Evolutionary conservation across 2,113 vertebrate species (phyloP), one percentile per base, ranked within the genome.

Genomic region (Peromyscus californicus): DNA sequence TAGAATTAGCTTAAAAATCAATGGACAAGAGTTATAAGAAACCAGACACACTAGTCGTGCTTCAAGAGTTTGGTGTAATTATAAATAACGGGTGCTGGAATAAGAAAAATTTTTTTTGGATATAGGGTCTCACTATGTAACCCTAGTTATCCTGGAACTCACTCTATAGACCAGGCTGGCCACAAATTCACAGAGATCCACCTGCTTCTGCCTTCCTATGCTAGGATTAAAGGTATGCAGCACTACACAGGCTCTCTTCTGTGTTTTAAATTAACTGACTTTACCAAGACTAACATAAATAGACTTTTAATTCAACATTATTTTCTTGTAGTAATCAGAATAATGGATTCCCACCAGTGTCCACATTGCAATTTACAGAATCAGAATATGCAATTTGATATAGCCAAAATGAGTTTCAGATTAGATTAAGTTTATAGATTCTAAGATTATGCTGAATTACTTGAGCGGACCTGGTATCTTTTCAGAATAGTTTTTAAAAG

Each of bases 1-100:
- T 83, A 70, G 75, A 83, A 57, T 87, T 78, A 93, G 33, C 91
- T 42, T 93, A 97, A 65, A 54, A 51, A 91, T 63, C 39, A 26
- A 57, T 83, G 17, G 4, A n/a, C 36, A 83, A 48, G 67, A 84
- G 6, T 78, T 29, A 72, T 48, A 74, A 33, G 26, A 84, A 78
- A 22, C 2, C 72, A 72, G 31, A 33, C 29, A 59, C 85, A 67
- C 31, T 45, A 87, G 1, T n/a, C 26, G 24, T 88, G 6, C 8
- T 57, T 51, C 61, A 54, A 26, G 42, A 54, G 61, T 90, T 74
- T 67, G 19, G 65, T 72, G 0, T 67, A 79, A 61, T 91, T 84
- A 48, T 29, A 91, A 75, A 75, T 57, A 75, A 80, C 42, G 39
- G 33, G 26, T 85, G 0, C 2, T 74, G n/a, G 36, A 72, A 39